A percentile compares a stretch with the other conserved stretches of the same genome.
Evolutionary conservation across 2,797 vertebrate species (phyloP).

Genomic region (Myioborus melanocephalus): DNA sequence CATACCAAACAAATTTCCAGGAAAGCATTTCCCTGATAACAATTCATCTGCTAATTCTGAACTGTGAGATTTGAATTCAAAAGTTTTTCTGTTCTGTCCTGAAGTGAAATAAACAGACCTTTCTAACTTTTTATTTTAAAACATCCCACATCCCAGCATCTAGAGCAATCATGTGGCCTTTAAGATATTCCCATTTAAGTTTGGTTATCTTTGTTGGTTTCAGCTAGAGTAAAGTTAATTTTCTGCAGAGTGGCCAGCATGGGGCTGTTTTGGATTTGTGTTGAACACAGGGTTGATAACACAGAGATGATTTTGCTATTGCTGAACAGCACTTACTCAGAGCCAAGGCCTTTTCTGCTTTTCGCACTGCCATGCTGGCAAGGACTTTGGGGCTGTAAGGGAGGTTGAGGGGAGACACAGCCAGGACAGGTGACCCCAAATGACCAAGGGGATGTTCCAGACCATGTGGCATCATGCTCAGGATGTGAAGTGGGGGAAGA

Average conservation of each 20-base stretch:
- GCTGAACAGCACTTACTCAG: not conserved
- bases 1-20: not conserved
- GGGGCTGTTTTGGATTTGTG: not conserved
- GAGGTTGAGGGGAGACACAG: not conserved
- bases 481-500: too few species aligned
- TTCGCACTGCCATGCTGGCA: accelerated
- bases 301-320: accelerated
- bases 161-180: not conserved
- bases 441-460: not conserved
- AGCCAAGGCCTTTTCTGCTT: not conserved
- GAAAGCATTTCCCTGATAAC: not conserved
- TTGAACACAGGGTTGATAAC: not conserved
- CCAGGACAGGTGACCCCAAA: not conserved
- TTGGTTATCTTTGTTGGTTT: not conserved
- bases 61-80: not conserved
- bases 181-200: not conserved
- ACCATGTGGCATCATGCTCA: accelerated
- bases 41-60: not conserved
- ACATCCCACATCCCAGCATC: not conserved
- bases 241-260: not conserved
- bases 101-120: not conserved
- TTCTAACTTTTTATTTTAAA: not conserved
- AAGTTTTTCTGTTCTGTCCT: not conserved
- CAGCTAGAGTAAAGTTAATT: not conserved
- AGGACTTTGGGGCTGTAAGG: accelerated